Evolutionary conservation across 2,888 invertebrate genomes (phyloP), one percentile per base, ranked within the genome.

Genomic region (Kuschelorhynchus macadamiae): DNA sequence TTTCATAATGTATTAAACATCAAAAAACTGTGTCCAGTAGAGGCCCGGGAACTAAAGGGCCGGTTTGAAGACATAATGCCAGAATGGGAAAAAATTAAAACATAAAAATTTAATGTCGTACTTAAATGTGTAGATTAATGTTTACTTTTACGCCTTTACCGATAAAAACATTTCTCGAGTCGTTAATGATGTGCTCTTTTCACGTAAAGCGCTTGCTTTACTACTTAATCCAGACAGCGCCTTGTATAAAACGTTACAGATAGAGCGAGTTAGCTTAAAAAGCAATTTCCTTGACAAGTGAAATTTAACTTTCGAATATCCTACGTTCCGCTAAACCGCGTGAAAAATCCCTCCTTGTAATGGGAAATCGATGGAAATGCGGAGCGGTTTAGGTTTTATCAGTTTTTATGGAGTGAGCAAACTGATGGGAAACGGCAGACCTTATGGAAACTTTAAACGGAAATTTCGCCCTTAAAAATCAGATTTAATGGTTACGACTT

Each of bases 281-380:
- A 42, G 46, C 41, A 61, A 67, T 67, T 56, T 62, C 50, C 67
- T 36, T 50, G 67, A 62, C 61, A 62, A 42, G 55, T 25, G 36
- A 56, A 56, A 60, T 62, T 67, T 42, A 47, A 55, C 67, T 62
- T 62, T 46, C 42, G 59, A 52, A 42, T 65, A 46, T 47, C 47
- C 20, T 47, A n/a, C 20, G 47, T 33, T n/a, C 36, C 47, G 33
- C 44, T 44, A 52, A 60, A 44, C 44, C 46, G 62, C 67, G 52
- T 39, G 55, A 67, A 62, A 67, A 62, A 53, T 32, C 33, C 21
- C 47, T 62, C 57, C 55, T 69, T 50, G 9, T 53, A 65, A 69
- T 65, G 60, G 59, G 14, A 65, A 69, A 65, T 69, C 69, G 61
- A 69, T 69, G 53, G 46, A 36, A 69, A 49, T 21, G 63, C 46